A percentile compares a stretch with the other conserved stretches of the same genome.
Conservation (phyloP, 1,140 invertebrate species). For the Nixonia krombeini region DNA sequence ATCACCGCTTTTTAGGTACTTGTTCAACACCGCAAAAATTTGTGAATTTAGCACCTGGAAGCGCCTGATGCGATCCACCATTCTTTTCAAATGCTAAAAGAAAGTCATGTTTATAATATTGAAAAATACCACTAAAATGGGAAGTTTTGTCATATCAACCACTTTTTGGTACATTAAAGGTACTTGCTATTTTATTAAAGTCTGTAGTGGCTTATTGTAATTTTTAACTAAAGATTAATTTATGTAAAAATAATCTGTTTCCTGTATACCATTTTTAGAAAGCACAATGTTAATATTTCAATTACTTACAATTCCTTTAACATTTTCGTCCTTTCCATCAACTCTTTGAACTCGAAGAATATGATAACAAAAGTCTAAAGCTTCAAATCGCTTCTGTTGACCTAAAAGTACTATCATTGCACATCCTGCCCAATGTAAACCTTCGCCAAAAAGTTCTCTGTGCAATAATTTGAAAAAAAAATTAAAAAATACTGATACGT, state of each 20-base stretch:
- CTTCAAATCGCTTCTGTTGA: slow-evolving; percentile 97
- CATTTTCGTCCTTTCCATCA: slow-evolving; percentile 95
- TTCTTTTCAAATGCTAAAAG: slow-evolving; percentile 91
- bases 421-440: slow-evolving; percentile 98
- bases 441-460: slow-evolving; percentile 98
- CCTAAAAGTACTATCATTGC: slow-evolving; percentile 97
- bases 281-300: too few relatives aligned
- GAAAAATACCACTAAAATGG: not conserved
- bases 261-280: too few relatives aligned
- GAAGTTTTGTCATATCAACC: not conserved
- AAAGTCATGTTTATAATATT: slow-evolving; percentile 44
- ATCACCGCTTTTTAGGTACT: slow-evolving; percentile 91
- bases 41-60: slow-evolving; percentile 99
- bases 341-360: slow-evolving; percentile 96
- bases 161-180: too few relatives aligned
- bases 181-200: too few relatives aligned
- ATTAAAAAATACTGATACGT: too few relatives aligned
- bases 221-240: too few relatives aligned
- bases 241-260: too few relatives aligned
- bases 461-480: slow-evolving; percentile 43
- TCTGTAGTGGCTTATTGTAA: too few relatives aligned
- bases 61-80: slow-evolving; percentile 97
- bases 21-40: slow-evolving; percentile 97
- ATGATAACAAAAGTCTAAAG: slow-evolving; percentile 99
- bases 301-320: slow-evolving; percentile 93